Base-by-base conservation (phyloP, 2,888 invertebrate genomes). In the Chirona hameri region DNA sequence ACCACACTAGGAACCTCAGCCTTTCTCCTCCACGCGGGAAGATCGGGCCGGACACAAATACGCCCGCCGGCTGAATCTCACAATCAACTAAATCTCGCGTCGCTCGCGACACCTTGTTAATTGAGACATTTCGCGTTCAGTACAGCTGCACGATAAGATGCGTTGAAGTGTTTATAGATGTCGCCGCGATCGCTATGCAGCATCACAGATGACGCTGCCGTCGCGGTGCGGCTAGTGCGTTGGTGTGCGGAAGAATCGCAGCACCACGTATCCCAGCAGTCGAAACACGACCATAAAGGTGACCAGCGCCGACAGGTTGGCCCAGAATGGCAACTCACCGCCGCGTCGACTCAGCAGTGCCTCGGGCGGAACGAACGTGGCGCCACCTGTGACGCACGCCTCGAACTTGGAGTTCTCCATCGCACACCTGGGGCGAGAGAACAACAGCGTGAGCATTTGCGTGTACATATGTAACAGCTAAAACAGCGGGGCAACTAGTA, bases 251-350 rank as follows among this genome's bases (percentile, higher is more conserved):
- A 84, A 90, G 87, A 92, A 93, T 85, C 93, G 91, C 86, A 94
- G 89, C 84, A 93, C 93, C 85, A 93, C 89, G 88, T 94, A 94
- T 85, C 93, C 93, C 84, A 93, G 89, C 82, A 91, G 89, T 85
- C 93, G 91, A 89, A 93, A 93, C 86, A 92, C 91, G 85, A 93
- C 87, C 85, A 94, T 90, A 89, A 93, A 93, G 86, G 91, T 91
- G 86, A 93, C 86, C 84, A 94, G 89, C 81, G 93, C 92, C 83
- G 92, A 88, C 24, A 93, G 93, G 88, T 93, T 93, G 83, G 92
- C 91, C 93, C 93, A 93, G 31, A 93, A 88, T 24, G 93, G 92
- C 84, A 91, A 87, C 85, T 85, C 84, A 9, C 90, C 90, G 39
- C 91, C 91, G 82, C 92, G 92, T 86, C 92, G 92, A 84, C 91